A percentile compares a stretch with the other conserved stretches of the same genome.
Conservation (phyloP, 2,888 invertebrate genomes). For the Lepidocyrtinus sp. region DNA sequence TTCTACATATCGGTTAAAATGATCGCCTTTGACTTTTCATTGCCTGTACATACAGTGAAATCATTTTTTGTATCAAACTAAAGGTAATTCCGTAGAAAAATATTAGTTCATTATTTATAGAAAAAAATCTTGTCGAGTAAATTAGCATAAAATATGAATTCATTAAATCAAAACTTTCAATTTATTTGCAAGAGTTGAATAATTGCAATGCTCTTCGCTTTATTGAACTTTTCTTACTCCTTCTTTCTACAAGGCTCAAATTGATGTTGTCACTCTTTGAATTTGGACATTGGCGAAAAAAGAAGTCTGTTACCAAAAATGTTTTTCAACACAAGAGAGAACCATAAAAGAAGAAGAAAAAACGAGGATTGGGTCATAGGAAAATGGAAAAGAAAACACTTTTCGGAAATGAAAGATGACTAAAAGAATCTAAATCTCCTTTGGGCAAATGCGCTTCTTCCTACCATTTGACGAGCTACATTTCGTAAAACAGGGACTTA, state of each 20-base stretch:
- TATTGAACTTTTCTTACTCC: not conserved
- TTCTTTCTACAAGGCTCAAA: conserved; percentile 26
- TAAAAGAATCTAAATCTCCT: conserved; percentile 38
- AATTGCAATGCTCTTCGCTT: no score
- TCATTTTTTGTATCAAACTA: no score
- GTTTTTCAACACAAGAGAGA: conserved; percentile 31
- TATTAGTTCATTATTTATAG: no score
- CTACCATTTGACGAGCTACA: conserved; percentile 38
- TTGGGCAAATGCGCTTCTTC: conserved; percentile 35
- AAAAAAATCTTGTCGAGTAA: no score
- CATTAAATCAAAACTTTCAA: no score
- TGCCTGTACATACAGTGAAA: no score
- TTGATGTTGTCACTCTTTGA: conserved; percentile 38
- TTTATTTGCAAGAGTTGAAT: no score
- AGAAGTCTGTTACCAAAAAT: conserved; percentile 33
- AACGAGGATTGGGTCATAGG: conserved; percentile 7
- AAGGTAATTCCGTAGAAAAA: no score
- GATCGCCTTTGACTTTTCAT: no score
- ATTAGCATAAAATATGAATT: no score
- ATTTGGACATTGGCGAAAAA: conserved; percentile 26
- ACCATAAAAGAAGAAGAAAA: conserved; percentile 3
- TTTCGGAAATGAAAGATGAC: conserved; percentile 18
- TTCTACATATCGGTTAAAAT: no score
- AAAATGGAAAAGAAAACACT: conserved; percentile 24
- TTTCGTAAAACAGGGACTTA: conserved; percentile 16